Conservation (phyloP, 2,113 vertebrate genomes). For the Tautogolabrus adspersus region DNA sequence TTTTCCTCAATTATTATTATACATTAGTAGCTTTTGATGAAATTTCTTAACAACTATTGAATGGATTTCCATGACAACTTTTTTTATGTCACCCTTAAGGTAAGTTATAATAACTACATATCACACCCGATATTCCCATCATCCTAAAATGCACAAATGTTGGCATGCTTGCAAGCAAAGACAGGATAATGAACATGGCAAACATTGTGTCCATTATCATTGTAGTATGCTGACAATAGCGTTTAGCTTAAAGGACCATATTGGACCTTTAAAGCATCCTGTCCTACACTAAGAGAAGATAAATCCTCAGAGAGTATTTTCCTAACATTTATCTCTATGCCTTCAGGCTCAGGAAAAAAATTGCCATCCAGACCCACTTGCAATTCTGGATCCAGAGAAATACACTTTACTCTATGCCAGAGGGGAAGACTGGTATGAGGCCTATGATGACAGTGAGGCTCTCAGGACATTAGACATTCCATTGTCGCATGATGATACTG, state of each 20-base stretch:
- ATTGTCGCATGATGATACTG: constrained; percentile 65
- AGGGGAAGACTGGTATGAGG: constrained; percentile 79
- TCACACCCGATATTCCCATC: too few species aligned
- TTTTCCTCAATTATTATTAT: too few species aligned
- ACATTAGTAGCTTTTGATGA: too few species aligned
- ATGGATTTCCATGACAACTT: too few species aligned
- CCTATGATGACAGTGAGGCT: constrained; percentile 83
- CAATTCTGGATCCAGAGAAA: constrained; percentile 77
- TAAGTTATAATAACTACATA: too few species aligned
- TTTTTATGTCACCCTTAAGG: too few species aligned
- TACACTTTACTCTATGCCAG: constrained; percentile 79
- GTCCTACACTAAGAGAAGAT: too few species aligned
- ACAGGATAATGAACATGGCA: background rate
- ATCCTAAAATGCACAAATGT: too few species aligned
- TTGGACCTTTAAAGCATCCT: too few species aligned
- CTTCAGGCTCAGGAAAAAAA: constrained; percentile 69
- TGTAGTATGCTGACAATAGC: background rate
- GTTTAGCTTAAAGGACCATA: background rate
- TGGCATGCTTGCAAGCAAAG: too few species aligned
- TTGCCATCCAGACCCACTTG: constrained; percentile 69
- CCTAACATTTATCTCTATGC: constrained; percentile 1
- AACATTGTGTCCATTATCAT: too few species aligned
- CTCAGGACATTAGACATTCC: constrained; percentile 79
- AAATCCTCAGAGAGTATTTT: background rate
- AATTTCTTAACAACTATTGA: too few species aligned